Evolutionary conservation across 2,797 vertebrate genomes (phyloP), one percentile per base, ranked within the genome.

Genomic region (Tapera naevia): DNA sequence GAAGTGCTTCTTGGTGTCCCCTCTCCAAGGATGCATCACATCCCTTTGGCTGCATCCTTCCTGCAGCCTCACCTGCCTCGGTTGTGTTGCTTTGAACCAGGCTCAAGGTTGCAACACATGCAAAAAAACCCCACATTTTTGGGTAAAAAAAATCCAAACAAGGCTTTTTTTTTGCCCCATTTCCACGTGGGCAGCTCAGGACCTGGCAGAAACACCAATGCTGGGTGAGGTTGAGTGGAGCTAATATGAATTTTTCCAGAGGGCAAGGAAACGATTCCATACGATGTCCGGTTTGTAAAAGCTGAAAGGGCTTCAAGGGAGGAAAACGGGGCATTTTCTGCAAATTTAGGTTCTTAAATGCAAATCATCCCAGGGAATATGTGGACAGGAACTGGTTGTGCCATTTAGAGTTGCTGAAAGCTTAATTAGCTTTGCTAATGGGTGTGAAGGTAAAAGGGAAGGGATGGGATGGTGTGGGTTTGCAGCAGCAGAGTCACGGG

Each of bases 11-110:
- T 76, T 1, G 0, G 11, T 1, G 8, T 19, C 70, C 1, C 1
- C 9, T 83, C 51, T 9, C 48, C 0, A 7, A 23, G 53, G 65
- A 2, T 4, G 15, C 9, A 1, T 24, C 17, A 0, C 5, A 5
- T 37, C 25, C 13, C 43, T 51, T 56, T 0, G 6, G 22, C 19
- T 1, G 4, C 32, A 13, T 46, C 70, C n/a, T 4, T 28, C 1
- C 0, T 0, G 4, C 65, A 41, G 33, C 41, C 10, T 50, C 61
- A 53, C 4, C 0, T 6, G 21, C 0, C 2, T 12, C 0, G 0
- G 1, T 41, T 17, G 21, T 13, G 66, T 74, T 65, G 57, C 12
- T 0, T 4, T 9, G 43, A 30, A 13, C 30, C 35, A 21, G 3
- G 3, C 25, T 39, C 1, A 0, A 0, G 2, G 10, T 58, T 56